Base-by-base conservation (phyloP, 1,140 invertebrate species). In the Dreissena rostriformis region DNA sequence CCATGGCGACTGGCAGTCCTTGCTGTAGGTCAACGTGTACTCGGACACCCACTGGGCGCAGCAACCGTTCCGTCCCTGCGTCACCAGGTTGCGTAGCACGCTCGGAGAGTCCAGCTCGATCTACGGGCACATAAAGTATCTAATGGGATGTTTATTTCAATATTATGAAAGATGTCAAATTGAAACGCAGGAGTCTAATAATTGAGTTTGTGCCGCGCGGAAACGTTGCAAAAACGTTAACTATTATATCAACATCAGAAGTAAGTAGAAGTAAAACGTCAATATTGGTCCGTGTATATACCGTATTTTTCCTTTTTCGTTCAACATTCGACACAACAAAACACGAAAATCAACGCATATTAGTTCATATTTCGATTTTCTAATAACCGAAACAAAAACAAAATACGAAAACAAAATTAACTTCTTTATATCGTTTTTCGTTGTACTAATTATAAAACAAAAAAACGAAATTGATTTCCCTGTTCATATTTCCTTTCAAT, bases 11-110 rank as follows among this genome's bases (percentile, higher is more conserved):
- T 57, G 61, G 76, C 82, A 84, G 61, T 84, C 82, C 11, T 19
- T 28, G 61, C 82, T 84, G 29, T 71, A 76, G 10, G 68, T 53
- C 29, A 84, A 53, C 49, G 55, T 84, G 51, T 77, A 84, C 14
- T 84, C 67, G 17, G 24, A 57, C 14, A 84, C 82, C 82, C 82
- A 84, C 22, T 84, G n/a, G 7, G 65, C 55, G 65, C 82, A 84
- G 63, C 82, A 84, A 5, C 82, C 82, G n/a, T 84, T 61, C 53
- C 82, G 39, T 22, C 82, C 82, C 51, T 84, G 82, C 7, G 74
- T 84, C 14, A 78, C 26, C 49, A 84, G 4, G 10, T 74, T 74
- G 8, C 74, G 73, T 14, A 84, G 26, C 22, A 84, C 52, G 49
- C 82, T 84, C 11, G 82, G 73, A n/a, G 65, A 53, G 5, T 57